Base-by-base conservation (phyloP, 92 coral and sea anemone species). In the Nematostella vectensis region DNA sequence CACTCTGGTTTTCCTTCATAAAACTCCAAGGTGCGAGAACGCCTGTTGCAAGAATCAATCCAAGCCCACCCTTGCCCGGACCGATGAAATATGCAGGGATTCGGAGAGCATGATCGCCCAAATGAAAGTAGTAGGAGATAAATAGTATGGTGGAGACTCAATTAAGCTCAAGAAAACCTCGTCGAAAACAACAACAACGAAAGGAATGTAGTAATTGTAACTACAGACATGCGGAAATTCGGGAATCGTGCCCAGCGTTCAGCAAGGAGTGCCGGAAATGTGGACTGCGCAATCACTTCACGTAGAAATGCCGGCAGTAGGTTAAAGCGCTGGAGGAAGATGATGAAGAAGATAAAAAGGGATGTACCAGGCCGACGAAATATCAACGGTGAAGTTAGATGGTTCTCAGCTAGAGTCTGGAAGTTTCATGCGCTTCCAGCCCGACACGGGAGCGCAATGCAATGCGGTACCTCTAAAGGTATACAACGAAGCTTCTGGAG, bases 401-500 rank as follows among this genome's bases (percentile, higher is more conserved):
- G 62, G 66, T 50, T 57, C 80, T 22, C 74, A 74, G 57, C 59
- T 73, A 36, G 74, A 73, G 37, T 66, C 79, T 39, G 60, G 79
- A 15, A 72, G 57, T 31, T n/a, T n/a, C n/a, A n/a, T n/a, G n/a
- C n/a, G n/a, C n/a, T n/a, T n/a, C n/a, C n/a, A n/a, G n/a, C n/a
- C 74, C 15, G 63, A 66, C 29, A 58, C 75, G 25, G 80, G 73
- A 29, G 61, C 66, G 20, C 60, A 65, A 49, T 65, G 73, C 43
- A 73, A 65, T 44, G 48, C 39, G 26, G 26, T 65, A 11, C 67
- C 74, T 20, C 19, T 65, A 9, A 38, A 73, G 15, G 17, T 62
- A 21, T 33, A 71, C 38, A 54, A 54, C 62, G 44, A 54, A 25
- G 61, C 57, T 17, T 40, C 62, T 3, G 37, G 54, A 42, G 63